phyloP scores from a whole-genome alignment of 2,113 vertebrate species.

The Glareola pratincola region DNA sequence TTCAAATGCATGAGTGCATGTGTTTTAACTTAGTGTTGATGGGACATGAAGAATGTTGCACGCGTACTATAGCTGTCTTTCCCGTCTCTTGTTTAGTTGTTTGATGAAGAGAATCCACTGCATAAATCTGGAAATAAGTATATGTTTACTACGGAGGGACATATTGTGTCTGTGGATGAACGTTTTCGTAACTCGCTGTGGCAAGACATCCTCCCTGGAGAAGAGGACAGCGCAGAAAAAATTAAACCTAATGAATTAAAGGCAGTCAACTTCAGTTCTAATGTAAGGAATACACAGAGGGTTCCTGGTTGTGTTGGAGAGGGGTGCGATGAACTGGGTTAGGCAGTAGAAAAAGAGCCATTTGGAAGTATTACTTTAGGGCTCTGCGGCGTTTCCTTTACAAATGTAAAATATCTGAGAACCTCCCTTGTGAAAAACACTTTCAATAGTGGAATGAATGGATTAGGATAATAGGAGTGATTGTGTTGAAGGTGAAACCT shows the following conservation, averaged over 20 bases:
- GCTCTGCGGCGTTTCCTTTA: neutral
- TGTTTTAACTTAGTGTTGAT: neutral
- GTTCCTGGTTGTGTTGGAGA: neutral
- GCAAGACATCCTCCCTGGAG: conserved; percentile 79
- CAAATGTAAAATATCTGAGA: neutral
- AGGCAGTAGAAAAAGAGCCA: neutral
- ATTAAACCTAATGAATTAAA: conserved; percentile 20
- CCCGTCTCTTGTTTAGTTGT: conserved; percentile 75
- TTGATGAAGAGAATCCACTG: conserved; percentile 96
- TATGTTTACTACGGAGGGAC: conserved; percentile 97
- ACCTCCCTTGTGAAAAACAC: neutral
- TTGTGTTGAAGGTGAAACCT: neutral
- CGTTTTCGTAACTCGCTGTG: conserved; percentile 87
- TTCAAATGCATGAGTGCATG: fast-evolving
- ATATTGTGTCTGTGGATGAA: conserved; percentile 89
- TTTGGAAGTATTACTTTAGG: too few relatives aligned
- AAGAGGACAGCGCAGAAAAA: conserved; percentile 10
- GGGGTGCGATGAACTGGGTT: neutral
- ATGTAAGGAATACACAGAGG: conserved; percentile 71
- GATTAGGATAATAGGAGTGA: neutral
- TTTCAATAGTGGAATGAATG: neutral
- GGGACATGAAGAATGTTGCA: neutral
- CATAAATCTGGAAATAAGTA: conserved; percentile 90
- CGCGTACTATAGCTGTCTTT: neutral
- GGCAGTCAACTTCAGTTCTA: conserved; percentile 83